Percentiles rank a stretch among this genome's conserved stretches.
These are phyloP conservation scores for Tryphoninae sp. DNA, from an alignment of 2,888 invertebrate genomes.

Conservation along the genomic window DNA sequence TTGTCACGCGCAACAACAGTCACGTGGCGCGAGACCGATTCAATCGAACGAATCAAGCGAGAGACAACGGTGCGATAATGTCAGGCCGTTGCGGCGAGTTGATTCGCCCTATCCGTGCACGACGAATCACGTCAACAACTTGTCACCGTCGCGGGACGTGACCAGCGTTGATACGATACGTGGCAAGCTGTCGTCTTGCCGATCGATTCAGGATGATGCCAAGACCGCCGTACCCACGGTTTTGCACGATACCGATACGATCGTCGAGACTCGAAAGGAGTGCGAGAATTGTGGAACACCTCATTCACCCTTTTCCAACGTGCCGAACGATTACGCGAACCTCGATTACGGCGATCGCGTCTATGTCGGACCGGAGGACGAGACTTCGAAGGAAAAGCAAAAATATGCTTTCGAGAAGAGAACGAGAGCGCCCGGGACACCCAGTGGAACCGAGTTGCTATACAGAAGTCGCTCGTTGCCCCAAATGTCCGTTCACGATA, in stretches of 20 bases:
- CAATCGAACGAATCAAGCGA: conserved; percentile 48
- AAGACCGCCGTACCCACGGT: conserved; percentile 8
- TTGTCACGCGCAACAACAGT: conserved; percentile 30
- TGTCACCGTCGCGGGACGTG: conserved; percentile 60
- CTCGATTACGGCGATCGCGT: conserved; percentile 5
- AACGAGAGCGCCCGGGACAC: not conserved
- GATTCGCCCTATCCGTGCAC: conserved; percentile 61
- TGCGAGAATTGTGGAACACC: conserved; percentile 52
- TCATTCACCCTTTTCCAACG: conserved; percentile 30
- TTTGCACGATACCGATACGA: conserved; percentile 30
- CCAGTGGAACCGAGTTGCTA: conserved; percentile 76
- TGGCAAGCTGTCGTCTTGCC: conserved; percentile 40
- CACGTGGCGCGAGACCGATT: conserved; percentile 14
- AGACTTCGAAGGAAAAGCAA: not conserved
- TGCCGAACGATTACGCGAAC: conserved; percentile 25
- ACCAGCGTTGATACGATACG: conserved; percentile 34
- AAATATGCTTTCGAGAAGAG: conserved; percentile 37
- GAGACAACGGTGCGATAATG: conserved; percentile 24
- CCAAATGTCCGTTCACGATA: conserved; percentile 85
- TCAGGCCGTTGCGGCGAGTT: conserved; percentile 48
- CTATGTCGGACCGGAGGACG: not conserved
- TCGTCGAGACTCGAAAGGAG: conserved; percentile 21
- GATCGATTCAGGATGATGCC: conserved; percentile 41
- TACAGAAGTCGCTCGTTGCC: conserved; percentile 87
- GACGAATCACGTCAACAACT: conserved; percentile 56